A percentile compares a stretch with the other conserved stretches of the same genome.
Conservation (phyloP, 1,140 invertebrate genomes). For the Chironomus tepperi region DNA sequence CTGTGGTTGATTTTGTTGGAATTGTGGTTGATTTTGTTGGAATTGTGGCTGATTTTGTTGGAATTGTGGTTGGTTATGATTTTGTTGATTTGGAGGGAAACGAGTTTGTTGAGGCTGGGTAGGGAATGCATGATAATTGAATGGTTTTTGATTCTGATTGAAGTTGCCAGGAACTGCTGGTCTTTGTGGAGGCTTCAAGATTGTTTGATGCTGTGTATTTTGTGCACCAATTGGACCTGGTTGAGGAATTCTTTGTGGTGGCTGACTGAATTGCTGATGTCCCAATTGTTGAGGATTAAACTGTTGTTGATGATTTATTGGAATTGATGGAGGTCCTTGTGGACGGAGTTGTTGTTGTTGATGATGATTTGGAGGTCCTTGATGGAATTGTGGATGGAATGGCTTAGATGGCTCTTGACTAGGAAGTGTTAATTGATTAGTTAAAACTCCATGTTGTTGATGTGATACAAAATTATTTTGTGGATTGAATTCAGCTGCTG, state of each 20-base stretch:
- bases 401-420: constrained; percentile 25
- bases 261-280: constrained; percentile 30
- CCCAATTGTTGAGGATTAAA: constrained; percentile 28
- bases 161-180: constrained; percentile 28
- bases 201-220: constrained; percentile 19
- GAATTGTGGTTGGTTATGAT: constrained; percentile 36
- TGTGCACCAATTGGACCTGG: not conserved
- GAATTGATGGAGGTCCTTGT: constrained; percentile 25
- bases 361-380: constrained; percentile 28
- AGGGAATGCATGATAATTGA: constrained; percentile 34
- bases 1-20: constrained; percentile 37
- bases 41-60: constrained; percentile 33
- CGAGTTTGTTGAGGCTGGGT: constrained; percentile 31
- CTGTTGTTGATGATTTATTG: constrained; percentile 33
- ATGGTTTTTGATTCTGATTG: constrained; percentile 26
- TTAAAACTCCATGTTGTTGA: not conserved
- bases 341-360: constrained; percentile 39
- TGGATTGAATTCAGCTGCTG: constrained; percentile 23
- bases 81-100: constrained; percentile 26
- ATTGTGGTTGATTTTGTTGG: constrained; percentile 40
- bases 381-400: constrained; percentile 29
- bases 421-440: not conserved
- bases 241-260: constrained; percentile 33
- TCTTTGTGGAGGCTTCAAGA: constrained; percentile 25
- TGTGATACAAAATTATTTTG: constrained; percentile 11